phyloP scores from a whole-genome alignment of 2,888 invertebrate species.

The Coenonympha arcania region DNA sequence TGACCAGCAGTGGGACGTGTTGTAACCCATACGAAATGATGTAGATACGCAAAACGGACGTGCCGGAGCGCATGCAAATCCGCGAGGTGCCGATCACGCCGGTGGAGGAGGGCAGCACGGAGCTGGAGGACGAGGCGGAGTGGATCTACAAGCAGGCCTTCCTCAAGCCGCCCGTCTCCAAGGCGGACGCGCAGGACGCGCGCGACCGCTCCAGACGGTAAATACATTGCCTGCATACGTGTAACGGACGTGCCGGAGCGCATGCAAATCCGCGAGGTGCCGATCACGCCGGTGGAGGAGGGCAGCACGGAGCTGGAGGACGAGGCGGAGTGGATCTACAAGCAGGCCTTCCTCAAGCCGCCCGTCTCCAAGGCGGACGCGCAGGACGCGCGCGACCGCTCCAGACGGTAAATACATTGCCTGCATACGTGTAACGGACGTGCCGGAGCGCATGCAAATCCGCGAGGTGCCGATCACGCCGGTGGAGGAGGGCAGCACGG shows the following conservation, averaged over 20 bases:
- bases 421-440: slow-evolving; percentile 82
- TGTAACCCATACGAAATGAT: too few species aligned
- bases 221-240: slow-evolving; percentile 51
- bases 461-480: slow-evolving; percentile 89
- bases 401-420: slow-evolving; percentile 46
- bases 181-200: slow-evolving; percentile 77
- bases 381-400: slow-evolving; percentile 74
- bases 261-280: slow-evolving; percentile 91
- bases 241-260: slow-evolving; percentile 93
- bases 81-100: slow-evolving; percentile 89
- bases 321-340: slow-evolving; percentile 98
- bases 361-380: slow-evolving; percentile 81
- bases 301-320: slow-evolving; percentile 91
- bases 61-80: slow-evolving; percentile 94
- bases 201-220: slow-evolving; percentile 60
- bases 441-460: slow-evolving; percentile 94
- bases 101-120: slow-evolving; percentile 86
- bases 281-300: slow-evolving; percentile 86
- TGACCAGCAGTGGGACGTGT: too few species aligned
- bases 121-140: slow-evolving; percentile 94
- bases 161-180: slow-evolving; percentile 85
- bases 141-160: slow-evolving; percentile 99
- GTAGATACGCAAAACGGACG: slow-evolving; percentile 89
- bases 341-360: slow-evolving; percentile 90
- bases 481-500: slow-evolving; percentile 86